Evolutionary conservation across 2,888 invertebrate genomes (phyloP).

Genomic region (Ectropis crepuscularia): DNA sequence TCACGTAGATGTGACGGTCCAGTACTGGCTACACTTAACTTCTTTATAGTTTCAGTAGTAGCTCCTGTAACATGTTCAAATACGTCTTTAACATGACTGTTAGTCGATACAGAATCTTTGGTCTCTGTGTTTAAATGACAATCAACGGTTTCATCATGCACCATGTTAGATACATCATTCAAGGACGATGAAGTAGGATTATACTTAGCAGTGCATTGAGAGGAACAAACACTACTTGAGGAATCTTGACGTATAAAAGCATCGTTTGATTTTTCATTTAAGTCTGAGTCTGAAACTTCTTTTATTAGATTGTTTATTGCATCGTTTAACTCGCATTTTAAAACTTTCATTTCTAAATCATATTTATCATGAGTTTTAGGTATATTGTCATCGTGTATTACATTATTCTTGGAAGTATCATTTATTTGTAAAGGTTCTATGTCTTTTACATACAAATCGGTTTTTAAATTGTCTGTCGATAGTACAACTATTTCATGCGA

Average conservation of each 20-base stretch:
- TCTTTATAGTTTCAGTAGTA: constrained; percentile 47
- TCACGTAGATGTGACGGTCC: constrained; percentile 85
- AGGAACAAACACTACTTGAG: constrained; percentile 86
- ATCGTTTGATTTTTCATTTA: constrained; percentile 59
- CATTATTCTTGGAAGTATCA: constrained; percentile 12
- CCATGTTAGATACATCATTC: constrained; percentile 84
- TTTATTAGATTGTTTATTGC: constrained; percentile 78
- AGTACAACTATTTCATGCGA: constrained; percentile 71
- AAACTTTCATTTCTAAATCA: constrained; percentile 72
- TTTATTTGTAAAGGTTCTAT: constrained; percentile 40
- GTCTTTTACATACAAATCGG: constrained; percentile 74
- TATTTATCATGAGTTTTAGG: constrained; percentile 49
- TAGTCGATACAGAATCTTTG: constrained; percentile 42
- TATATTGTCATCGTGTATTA: constrained; percentile 17
- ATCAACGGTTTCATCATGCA: constrained; percentile 73
- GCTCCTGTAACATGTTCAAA: constrained; percentile 71
- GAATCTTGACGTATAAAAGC: constrained; percentile 83
- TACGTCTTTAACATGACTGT: constrained; percentile 75
- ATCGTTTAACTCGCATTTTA: constrained; percentile 78
- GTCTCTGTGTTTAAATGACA: constrained; percentile 48
- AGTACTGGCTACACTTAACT: constrained; percentile 31
- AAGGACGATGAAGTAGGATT: constrained; percentile 85
- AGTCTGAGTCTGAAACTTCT: constrained; percentile 74
- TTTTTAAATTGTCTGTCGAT: constrained; percentile 72
- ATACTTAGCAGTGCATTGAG: constrained; percentile 89